Evolutionary conservation across 1,140 invertebrate genomes (phyloP), one percentile per base, ranked within the genome.

Genomic region (Psix sp.): DNA sequence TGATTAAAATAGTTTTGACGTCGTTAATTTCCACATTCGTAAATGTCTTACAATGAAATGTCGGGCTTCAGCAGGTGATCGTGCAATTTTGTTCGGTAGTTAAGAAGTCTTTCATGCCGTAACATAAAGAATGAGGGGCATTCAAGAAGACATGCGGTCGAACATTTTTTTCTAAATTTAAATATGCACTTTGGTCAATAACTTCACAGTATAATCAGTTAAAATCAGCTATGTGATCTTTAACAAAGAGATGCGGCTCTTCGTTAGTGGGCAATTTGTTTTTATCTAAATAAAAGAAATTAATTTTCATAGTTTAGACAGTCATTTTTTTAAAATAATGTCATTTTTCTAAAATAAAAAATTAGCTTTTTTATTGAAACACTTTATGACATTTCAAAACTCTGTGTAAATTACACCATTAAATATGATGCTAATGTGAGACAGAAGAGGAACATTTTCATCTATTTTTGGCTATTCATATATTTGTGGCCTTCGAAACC

Each of bases 251-350:
- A 59, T 36, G 51, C 57, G n/a, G 36, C 17, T 16, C 54, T 52
- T 45, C 51, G 51, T 72, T 63, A 59, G 67, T 71, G 67, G 67
- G 56, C 57, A 36, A 57, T 67, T 54, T 52, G 46, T 63, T 63
- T 17, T 49, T 42, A 42, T 26, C 51, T 51, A 36, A 62, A 62
- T 49, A 45, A 62, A 62, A 62, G 38, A 42, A n/a, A n/a, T n/a
- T n/a, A n/a, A n/a, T n/a, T n/a, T n/a, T n/a, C n/a, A n/a, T n/a
- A n/a, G n/a, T n/a, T n/a, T n/a, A n/a, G n/a, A n/a, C n/a, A n/a
- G n/a, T n/a, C n/a, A n/a, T n/a, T n/a, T n/a, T n/a, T n/a, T n/a
- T n/a, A n/a, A n/a, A n/a, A n/a, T n/a, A n/a, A n/a, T n/a, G n/a
- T n/a, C n/a, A n/a, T n/a, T n/a, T n/a, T n/a, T n/a, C n/a, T n/a